These are phyloP conservation scores for Coranthus polyacanthus DNA, from an alignment of 2,797 vertebrate genomes.

Conservation along the genomic window DNA sequence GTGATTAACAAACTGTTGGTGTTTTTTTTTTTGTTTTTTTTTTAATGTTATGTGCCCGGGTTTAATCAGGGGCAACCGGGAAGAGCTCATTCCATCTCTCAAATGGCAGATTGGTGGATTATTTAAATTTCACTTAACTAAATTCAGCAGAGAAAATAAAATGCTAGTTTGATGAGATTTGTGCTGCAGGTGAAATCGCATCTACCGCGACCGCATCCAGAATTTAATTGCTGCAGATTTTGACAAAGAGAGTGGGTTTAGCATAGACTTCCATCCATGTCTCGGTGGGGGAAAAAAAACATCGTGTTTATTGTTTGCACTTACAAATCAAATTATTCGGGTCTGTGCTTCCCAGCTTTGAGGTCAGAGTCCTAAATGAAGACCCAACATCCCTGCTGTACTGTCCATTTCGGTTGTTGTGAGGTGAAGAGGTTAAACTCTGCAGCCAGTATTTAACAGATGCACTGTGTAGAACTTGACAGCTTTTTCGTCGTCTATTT, in stretches of 20 bases:
- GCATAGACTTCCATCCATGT: too few relatives aligned
- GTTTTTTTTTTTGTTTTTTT: conserved; percentile 49
- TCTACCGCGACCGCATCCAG: not conserved
- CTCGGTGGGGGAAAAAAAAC: too few relatives aligned
- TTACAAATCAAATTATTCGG: too few relatives aligned
- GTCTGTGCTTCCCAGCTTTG: too few relatives aligned
- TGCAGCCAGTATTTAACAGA: too few relatives aligned
- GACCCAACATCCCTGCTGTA: too few relatives aligned
- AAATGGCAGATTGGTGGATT: conserved; percentile 3
- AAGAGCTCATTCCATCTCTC: conserved; percentile 26
- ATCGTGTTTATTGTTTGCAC: too few relatives aligned
- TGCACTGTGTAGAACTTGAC: too few relatives aligned
- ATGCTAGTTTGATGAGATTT: not conserved
- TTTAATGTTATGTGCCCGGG: conserved; percentile 1
- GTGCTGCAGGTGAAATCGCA: not conserved
- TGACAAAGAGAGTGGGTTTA: not conserved
- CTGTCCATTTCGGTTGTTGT: too few relatives aligned
- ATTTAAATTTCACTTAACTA: not conserved
- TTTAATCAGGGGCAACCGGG: conserved; percentile 49
- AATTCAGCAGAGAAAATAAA: conserved; percentile 20
- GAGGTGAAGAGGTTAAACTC: too few relatives aligned
- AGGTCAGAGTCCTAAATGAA: too few relatives aligned
- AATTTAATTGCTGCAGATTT: not conserved
- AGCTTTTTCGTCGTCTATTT: too few relatives aligned
- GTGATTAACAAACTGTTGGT: conserved; percentile 52